A percentile compares a stretch with the other conserved stretches of the same genome.
phyloP scores from a whole-genome alignment of 1,140 invertebrate genomes.

The Thaumetopoea pityocampa region DNA sequence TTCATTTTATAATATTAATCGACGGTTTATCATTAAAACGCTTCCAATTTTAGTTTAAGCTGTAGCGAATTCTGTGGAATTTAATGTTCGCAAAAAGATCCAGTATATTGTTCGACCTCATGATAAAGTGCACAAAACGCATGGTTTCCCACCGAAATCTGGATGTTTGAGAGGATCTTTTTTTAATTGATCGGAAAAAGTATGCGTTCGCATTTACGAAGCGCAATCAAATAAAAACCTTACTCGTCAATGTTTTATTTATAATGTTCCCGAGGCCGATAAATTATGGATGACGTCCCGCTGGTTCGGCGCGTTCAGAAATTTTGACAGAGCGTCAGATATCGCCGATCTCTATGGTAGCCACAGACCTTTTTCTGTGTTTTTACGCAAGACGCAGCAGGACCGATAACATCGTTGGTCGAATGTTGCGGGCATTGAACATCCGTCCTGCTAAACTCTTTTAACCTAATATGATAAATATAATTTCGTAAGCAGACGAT shows the following conservation, averaged over 20 bases:
- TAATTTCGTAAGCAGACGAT: too few species aligned
- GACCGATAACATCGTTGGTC: constrained; percentile 46
- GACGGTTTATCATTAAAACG: constrained; percentile 32
- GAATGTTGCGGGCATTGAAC: constrained; percentile 25
- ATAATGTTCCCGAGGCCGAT: constrained; percentile 54
- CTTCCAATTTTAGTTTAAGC: constrained; percentile 27
- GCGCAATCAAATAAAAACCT: constrained; percentile 70
- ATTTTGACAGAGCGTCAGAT: constrained; percentile 63
- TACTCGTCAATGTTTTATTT: constrained; percentile 70
- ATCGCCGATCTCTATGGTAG: constrained; percentile 59
- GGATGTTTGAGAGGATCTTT: constrained; percentile 41
- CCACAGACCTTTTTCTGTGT: constrained; percentile 27
- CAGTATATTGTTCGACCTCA: constrained; percentile 47
- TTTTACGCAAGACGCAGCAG: constrained; percentile 38
- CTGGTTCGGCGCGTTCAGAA: constrained; percentile 49
- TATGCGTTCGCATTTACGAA: constrained; percentile 35
- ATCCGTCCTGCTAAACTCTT: constrained; percentile 6
- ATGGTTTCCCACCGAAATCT: constrained; percentile 66
- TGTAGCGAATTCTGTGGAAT: too few species aligned
- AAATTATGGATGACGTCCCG: constrained; percentile 69
- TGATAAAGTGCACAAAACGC: constrained; percentile 36
- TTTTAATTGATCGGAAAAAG: constrained; percentile 64
- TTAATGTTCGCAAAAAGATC: constrained; percentile 41
- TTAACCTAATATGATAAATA: too few species aligned
- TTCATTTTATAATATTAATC: constrained; percentile 35